Evolutionary conservation across 23 tunicate species (phyloP), one percentile per base, ranked within the genome.

Genomic region (Halocynthia roretzi): DNA sequence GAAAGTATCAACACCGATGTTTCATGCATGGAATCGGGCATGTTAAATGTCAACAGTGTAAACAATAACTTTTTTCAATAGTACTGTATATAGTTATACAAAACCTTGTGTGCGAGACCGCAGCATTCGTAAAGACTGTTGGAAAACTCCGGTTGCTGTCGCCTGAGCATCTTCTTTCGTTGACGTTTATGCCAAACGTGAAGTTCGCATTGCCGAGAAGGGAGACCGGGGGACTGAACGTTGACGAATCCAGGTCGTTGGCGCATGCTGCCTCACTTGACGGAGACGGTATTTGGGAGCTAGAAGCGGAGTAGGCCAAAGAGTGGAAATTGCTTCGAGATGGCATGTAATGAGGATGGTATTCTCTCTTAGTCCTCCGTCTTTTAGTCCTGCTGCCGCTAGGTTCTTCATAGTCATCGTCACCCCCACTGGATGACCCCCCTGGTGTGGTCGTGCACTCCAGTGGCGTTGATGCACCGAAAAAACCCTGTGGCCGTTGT

Each of bases 361-460:
- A 31, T 21, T 83, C 93, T 74, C 83, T 65, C 49, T 72, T 71
- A 9, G 85, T 83, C 53, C 76, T 78, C 23, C 96, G 77, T 5
- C 96, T 78, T 40, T 89, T 89, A 61, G 80, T 89, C 15, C 80
- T 56, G 61, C 88, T 89, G 48, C 96, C 84, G 15, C 73, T 72
- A 7, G 96, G 76, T 51, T 81, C 83, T 72, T 85, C 80, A 14
- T 76, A 78, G 50, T 86, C 78, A n/a, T 87, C 94, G 80, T 92
- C 98, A 83, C 81, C 81, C 20, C 61, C 55, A 56, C 78, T 74
- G 7, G 98, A 92, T 8, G 87, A 82, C 7, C 81, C 92, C 0
- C 87, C 75, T 31, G 98, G 87, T 8, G 97, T 91, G n/a, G 97
- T 91, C 12, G 87, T 92, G 61, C 84, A 54, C 70, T 65, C 70